A percentile compares a stretch with the other conserved stretches of the same genome.
Conservation (phyloP, 2,113 vertebrate species). For the Leuciscus idus region DNA sequence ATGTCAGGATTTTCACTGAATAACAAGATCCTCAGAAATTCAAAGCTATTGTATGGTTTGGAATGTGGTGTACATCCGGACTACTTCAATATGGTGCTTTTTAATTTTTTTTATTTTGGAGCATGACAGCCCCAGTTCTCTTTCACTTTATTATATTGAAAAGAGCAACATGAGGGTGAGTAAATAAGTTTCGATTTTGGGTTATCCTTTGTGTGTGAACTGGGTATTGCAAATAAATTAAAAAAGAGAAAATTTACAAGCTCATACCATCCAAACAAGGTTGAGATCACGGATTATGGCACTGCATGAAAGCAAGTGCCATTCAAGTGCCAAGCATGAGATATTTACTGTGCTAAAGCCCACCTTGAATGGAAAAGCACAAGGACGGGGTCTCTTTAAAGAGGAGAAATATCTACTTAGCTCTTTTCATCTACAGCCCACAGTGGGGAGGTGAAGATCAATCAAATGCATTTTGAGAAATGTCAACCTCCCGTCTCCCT, state of each 20-base stretch:
- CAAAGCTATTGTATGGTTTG: neutral
- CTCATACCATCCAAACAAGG: neutral
- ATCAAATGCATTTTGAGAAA: constrained; percentile 72
- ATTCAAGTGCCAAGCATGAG: neutral
- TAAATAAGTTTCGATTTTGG: neutral
- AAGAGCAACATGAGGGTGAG: neutral
- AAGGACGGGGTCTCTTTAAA: constrained; percentile 61
- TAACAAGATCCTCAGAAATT: too few species aligned
- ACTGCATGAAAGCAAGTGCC: constrained; percentile 18
- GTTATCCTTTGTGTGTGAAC: neutral
- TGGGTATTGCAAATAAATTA: neutral
- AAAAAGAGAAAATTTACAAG: constrained; percentile 1
- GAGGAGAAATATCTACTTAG: constrained; percentile 61
- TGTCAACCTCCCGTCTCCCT: constrained; percentile 68
- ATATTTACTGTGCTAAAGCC: constrained; percentile 1
- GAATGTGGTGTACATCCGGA: neutral
- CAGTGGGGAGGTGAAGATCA: constrained; percentile 69
- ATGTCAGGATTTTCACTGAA: neutral
- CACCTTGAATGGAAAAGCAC: constrained; percentile 48
- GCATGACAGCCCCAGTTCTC: neutral
- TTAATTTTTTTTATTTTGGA: neutral
- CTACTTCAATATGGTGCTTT: neutral
- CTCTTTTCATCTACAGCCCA: constrained; percentile 57
- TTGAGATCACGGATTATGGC: constrained; percentile 22
- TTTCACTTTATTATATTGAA: neutral